phyloP scores from a whole-genome alignment of 2,797 vertebrate species.

The Xiphorhynchus erythropygius region DNA sequence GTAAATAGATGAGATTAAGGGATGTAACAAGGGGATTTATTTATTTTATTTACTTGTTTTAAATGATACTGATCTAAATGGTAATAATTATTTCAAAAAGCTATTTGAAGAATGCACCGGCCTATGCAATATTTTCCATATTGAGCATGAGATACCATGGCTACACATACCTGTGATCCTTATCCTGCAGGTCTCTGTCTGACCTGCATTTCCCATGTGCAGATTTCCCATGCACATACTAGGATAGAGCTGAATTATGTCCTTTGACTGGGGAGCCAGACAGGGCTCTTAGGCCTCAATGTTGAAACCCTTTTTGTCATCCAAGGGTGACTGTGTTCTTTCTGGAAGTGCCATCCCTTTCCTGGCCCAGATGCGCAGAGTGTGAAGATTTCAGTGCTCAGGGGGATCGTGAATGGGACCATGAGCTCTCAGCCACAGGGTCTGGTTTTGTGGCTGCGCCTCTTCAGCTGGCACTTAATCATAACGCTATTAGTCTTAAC shows the following conservation, averaged over 20 bases:
- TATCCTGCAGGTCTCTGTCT: background rate
- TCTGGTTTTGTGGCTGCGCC: background rate
- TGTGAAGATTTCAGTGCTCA: background rate
- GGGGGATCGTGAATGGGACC: background rate
- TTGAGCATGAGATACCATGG: background rate
- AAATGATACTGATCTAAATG: background rate
- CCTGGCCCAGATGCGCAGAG: background rate
- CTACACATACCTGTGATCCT: background rate
- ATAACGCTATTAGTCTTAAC: background rate
- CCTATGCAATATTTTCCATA: background rate
- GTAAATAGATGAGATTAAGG: background rate
- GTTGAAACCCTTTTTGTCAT: background rate
- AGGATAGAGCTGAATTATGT: background rate
- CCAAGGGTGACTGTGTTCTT: background rate
- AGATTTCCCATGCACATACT: background rate
- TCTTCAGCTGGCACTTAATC: constrained; percentile 5
- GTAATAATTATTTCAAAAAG: background rate
- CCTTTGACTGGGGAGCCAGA: background rate
- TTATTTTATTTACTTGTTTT: background rate
- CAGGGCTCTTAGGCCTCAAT: background rate
- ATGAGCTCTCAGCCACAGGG: background rate
- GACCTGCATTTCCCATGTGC: background rate
- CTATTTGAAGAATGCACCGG: background rate
- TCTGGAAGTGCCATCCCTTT: constrained; percentile 14
- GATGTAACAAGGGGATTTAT: background rate